Base-by-base conservation (phyloP, 2,888 invertebrate species). In the Craniophora ligustri region DNA sequence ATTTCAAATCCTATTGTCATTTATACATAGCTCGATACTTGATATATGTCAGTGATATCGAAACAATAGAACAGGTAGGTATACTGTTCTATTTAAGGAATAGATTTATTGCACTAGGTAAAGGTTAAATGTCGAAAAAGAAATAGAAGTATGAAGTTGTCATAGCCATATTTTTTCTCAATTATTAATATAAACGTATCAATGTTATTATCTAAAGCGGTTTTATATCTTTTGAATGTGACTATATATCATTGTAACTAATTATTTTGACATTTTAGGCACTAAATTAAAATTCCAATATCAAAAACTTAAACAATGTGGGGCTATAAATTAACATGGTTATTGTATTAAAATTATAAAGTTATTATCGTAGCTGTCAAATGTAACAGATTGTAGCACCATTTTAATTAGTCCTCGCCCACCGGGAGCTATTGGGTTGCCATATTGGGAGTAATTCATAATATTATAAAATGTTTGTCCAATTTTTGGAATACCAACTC, bases 351-450 rank as follows among this genome's bases (percentile, higher is more conserved):
- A n/a, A 39, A 56, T 50, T 50, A 32, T 16, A 48, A 62, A 50
- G 15, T 47, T 58, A 63, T 72, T 62, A 39, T 47, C 30, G 45
- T 58, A 57, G 41, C 40, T 61, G 61, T 56, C 60, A 39, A 46
- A 34, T 64, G 36, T 45, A 50, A 57, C 19, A 44, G 51, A 58
- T 64, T 36, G 36, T 63, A 7, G 36, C 34, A 32, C 40, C 44
- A 32, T 65, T 61, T 59, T 60, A 62, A 63, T 63, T 62, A 62
- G 31, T 15, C 35, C 4, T 10, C 67, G 46, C 71, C 74, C 57
- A 71, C 71, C 5, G n/a, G 23, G 16, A 10, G 2, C 11, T 14
- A 14, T 41, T 49, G 7, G 5, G 26, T 30, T 34, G 23, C 57
- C 46, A 31, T 69, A 36, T 49, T 32, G 19, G 70, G 18, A 40